A percentile compares a stretch with the other conserved stretches of the same genome.
Conservation (phyloP, 2,797 vertebrate genomes). For the Todus mexicanus region DNA sequence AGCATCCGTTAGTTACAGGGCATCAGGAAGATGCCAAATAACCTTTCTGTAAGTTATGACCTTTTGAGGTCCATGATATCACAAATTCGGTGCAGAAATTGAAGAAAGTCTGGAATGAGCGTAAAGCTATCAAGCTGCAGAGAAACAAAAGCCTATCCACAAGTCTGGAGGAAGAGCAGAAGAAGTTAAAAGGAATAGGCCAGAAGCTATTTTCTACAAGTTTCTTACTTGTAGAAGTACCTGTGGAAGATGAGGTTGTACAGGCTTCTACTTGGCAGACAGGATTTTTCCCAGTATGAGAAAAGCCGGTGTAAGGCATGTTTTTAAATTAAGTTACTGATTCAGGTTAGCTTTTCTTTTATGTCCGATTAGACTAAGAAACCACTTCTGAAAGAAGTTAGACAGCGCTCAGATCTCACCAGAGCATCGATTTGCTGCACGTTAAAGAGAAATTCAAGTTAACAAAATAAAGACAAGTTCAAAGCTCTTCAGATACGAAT, state of each 20-base stretch:
- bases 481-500: neutral
- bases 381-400: neutral
- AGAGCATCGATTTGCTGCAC: neutral
- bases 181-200: neutral
- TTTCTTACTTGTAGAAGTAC: neutral
- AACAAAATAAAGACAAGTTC: conserved; percentile 7
- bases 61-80: neutral
- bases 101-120: neutral
- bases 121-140: neutral
- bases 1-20: neutral
- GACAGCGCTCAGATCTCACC: neutral
- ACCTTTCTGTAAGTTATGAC: neutral
- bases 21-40: neutral
- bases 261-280: neutral
- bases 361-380: neutral
- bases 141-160: neutral
- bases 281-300: neutral
- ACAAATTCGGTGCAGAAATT: neutral
- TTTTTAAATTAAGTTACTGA: neutral
- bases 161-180: neutral
- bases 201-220: neutral
- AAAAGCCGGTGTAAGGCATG: neutral
- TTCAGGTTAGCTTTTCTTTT: neutral
- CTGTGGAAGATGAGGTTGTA: neutral
- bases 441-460: conserved; percentile 17